These are phyloP conservation scores for Philereme transversata DNA, from an alignment of 2,888 invertebrate species.

Conservation along the genomic window DNA sequence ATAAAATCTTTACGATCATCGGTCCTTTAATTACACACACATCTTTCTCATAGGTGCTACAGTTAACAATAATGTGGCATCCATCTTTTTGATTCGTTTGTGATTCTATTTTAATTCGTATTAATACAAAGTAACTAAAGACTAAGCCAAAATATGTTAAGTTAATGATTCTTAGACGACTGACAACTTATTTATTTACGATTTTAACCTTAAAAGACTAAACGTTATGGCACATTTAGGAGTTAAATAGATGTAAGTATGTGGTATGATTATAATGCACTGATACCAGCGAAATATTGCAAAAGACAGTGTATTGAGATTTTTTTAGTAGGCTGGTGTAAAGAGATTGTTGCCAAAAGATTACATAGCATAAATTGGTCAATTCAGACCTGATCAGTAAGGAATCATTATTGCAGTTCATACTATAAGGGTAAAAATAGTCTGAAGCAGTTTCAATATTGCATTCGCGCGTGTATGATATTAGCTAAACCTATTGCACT, in stretches of 20 bases:
- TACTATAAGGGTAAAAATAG: too few relatives aligned
- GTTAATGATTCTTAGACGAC: slow-evolving; percentile 24
- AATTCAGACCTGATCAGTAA: too few relatives aligned
- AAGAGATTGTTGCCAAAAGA: slow-evolving; percentile 35
- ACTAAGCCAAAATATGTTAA: slow-evolving; percentile 25
- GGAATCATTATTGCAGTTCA: too few relatives aligned
- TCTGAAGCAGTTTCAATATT: too few relatives aligned
- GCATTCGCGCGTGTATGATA: too few relatives aligned
- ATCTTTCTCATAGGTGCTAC: too few relatives aligned
- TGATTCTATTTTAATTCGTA: too few relatives aligned
- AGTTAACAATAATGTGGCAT: too few relatives aligned
- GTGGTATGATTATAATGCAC: slow-evolving; percentile 2
- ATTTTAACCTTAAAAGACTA: slow-evolving; percentile 7
- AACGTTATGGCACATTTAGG: slow-evolving; percentile 6
- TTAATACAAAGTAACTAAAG: neutral
- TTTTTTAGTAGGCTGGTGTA: slow-evolving; percentile 11
- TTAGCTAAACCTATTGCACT: too few relatives aligned
- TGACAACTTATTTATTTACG: slow-evolving; percentile 16
- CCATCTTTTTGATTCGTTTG: too few relatives aligned
- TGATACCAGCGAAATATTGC: slow-evolving; percentile 6
- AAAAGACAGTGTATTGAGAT: slow-evolving; percentile 9
- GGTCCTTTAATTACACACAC: too few relatives aligned
- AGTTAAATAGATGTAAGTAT: slow-evolving; percentile 1
- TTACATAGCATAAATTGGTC: slow-evolving; percentile 24
- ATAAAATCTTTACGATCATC: too few relatives aligned